Evolutionary conservation across 2,888 invertebrate genomes (phyloP), one percentile per base, ranked within the genome.

Genomic region (Chironomus riparius): DNA sequence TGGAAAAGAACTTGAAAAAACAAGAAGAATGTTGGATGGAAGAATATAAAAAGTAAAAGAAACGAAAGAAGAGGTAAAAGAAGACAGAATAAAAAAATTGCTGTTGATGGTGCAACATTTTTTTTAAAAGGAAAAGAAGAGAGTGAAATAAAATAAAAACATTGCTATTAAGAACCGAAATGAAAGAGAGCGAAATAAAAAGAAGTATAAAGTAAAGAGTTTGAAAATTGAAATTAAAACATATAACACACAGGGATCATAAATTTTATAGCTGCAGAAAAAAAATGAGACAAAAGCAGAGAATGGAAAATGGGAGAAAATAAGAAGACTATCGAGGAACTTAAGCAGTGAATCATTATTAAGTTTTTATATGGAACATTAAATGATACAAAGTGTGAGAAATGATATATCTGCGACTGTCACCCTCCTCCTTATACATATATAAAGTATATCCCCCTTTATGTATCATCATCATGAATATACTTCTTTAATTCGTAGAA

Each of bases 321-420:
- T 56, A 56, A 56, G 18, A 22, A 47, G 21, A 47, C 6, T 48
- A 50, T 50, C 50, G 70, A 22, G 47, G 22, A 70, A 70, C 65
- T 28, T 56, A 24, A 62, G 15, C 50, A 72, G 72, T 28, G 61
- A 65, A 62, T 72, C 38, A 72, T 72, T 72, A 72, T 71, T 70
- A 70, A 24, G 47, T 70, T 70, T 70, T 70, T 62, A 15, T 38
- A 38, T 50, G 61, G 72, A 61, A 38, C 72, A 61, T 61, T 72
- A 61, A 65, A 72, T 61, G 61, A 62, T 61, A 61, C 72, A 72
- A 72, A 61, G 56, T 56, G 62, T 61, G 61, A 62, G 72, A 72
- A 38, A 72, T 72, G 24, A 61, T 72, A 38, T 72, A 71, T 50
- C n/a, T 61, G 50, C 15, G 71, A 73, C 18, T 73, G 65, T 73